These are phyloP conservation scores for Rhynchotus rufescens DNA, from an alignment of 2,797 vertebrate species.

Conservation along the genomic window DNA sequence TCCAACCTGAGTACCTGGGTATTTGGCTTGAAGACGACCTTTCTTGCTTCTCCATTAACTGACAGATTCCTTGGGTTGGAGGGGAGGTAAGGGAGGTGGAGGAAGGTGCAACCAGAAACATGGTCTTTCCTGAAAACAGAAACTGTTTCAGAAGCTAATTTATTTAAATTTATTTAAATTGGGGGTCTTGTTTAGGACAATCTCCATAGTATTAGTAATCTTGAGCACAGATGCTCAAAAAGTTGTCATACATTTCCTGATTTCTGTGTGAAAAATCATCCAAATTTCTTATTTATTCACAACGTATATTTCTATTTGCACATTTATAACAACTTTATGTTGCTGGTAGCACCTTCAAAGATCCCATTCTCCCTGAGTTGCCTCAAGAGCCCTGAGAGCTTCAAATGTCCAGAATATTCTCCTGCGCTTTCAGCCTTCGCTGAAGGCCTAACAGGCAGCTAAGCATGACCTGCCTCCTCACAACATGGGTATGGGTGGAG, in stretches of 20 bases:
- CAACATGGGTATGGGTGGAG: neutral
- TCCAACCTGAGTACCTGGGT: neutral
- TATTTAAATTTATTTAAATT: neutral
- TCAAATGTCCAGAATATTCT: neutral
- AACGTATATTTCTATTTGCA: neutral
- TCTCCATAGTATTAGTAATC: neutral
- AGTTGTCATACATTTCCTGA: neutral
- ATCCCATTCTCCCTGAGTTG: neutral
- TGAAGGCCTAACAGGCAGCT: neutral
- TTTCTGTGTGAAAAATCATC: neutral
- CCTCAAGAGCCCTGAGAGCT: neutral
- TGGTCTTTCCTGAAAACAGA: neutral
- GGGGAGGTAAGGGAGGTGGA: too few species aligned
- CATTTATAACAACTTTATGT: neutral
- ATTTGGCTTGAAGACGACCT: neutral
- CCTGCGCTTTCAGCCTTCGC: neutral
- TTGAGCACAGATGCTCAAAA: neutral
- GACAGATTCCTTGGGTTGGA: neutral
- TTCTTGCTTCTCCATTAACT: neutral
- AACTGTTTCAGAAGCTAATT: neutral
- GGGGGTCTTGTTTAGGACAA: neutral
- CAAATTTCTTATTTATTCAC: neutral
- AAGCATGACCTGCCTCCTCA: neutral
- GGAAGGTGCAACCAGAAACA: neutral
- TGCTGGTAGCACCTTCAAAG: neutral